Evolutionary conservation across 2,888 invertebrate species (phyloP).

Genomic region (Pimpla rufipes): DNA sequence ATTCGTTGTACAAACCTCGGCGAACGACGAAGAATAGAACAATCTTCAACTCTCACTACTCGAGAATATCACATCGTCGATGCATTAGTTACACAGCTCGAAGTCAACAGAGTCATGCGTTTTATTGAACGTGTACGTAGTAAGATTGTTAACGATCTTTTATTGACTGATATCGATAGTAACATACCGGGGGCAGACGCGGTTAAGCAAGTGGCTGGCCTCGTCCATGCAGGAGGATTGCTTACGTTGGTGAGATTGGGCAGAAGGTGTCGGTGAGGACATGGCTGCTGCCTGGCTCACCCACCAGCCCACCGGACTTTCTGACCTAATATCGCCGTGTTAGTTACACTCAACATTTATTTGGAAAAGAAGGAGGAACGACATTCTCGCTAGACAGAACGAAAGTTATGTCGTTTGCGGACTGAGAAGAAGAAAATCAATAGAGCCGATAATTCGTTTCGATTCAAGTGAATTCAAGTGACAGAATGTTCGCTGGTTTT

Average conservation of each 20-base stretch:
- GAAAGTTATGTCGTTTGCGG: conserved; percentile 19
- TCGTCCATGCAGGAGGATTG: conserved; percentile 84
- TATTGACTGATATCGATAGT: conserved; percentile 54
- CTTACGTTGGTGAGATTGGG: conserved; percentile 82
- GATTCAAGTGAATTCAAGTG: neutral
- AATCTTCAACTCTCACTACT: conserved; percentile 17
- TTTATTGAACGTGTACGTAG: conserved; percentile 23
- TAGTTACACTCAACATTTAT: conserved; percentile 78
- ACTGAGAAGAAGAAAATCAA: conserved; percentile 14
- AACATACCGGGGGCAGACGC: conserved; percentile 84
- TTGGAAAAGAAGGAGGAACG: conserved; percentile 33
- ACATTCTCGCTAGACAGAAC: conserved; percentile 39
- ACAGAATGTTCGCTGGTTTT: neutral
- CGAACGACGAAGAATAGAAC: too few relatives aligned
- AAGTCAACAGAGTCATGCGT: conserved; percentile 43
- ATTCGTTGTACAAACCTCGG: neutral
- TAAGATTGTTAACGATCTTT: conserved; percentile 39
- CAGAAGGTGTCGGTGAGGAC: conserved; percentile 84
- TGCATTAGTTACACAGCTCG: conserved; percentile 42
- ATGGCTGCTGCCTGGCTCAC: conserved; percentile 85
- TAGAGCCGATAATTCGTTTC: neutral
- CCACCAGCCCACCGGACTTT: conserved; percentile 84
- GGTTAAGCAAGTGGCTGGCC: conserved; percentile 84
- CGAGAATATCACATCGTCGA: conserved; percentile 46
- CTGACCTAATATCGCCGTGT: conserved; percentile 83